Conservation (phyloP, 1,140 invertebrate species). For the Pseudomyrmex flavicornis region DNA sequence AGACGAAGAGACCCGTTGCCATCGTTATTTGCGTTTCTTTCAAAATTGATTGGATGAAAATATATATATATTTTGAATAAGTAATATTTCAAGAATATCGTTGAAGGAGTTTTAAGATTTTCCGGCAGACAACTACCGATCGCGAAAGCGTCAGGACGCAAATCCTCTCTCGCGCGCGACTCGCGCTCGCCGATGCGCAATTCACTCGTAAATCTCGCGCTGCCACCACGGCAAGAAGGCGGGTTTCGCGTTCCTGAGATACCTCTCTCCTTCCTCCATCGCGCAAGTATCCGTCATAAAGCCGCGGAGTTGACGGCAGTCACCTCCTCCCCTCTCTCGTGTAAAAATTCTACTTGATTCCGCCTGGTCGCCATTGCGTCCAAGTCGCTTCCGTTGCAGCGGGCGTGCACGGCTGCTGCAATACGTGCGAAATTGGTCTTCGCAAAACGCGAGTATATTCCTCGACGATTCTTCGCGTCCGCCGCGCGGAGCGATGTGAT, state of each 20-base stretch:
- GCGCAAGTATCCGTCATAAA: conserved; percentile 64
- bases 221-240: conserved; percentile 41
- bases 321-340: conserved; percentile 42
- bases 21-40: conserved; percentile 19
- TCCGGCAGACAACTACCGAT: background rate
- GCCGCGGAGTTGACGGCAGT: conserved; percentile 40
- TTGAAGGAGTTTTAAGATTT: too few species aligned
- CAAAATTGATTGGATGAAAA: background rate
- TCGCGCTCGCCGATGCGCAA: conserved; percentile 68
- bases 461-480: conserved; percentile 21
- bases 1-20: conserved; percentile 8
- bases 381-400: conserved; percentile 48
- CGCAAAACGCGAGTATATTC: conserved; percentile 52
- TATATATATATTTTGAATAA: background rate
- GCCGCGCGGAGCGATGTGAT: conserved; percentile 55
- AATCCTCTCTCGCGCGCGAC: conserved; percentile 65
- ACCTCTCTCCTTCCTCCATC: conserved; percentile 54
- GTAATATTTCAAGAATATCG: background rate
- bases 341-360: conserved; percentile 72
- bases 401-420: background rate
- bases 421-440: conserved; percentile 67
- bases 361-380: conserved; percentile 27
- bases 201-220: conserved; percentile 80
- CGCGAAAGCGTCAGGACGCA: conserved; percentile 6
- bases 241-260: conserved; percentile 67